Conservation (phyloP, 2,113 vertebrate species). For the Pituophis catenifer region DNA sequence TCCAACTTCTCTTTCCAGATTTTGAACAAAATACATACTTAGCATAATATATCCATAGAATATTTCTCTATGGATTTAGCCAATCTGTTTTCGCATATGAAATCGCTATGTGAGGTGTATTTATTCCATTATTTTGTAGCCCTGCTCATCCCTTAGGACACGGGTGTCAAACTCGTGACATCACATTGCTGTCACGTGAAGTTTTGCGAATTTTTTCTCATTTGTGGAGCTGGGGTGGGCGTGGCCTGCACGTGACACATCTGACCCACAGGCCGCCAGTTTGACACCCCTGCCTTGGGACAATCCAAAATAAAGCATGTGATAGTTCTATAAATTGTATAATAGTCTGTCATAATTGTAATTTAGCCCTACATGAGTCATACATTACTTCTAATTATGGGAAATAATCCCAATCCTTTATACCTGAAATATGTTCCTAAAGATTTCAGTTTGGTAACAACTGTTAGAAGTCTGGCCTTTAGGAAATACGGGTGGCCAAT, state of each 20-base stretch:
- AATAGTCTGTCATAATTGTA: background rate
- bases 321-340: no score
- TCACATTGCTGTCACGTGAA: no score
- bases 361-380: background rate
- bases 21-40: background rate
- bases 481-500: no score
- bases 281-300: no score
- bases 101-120: background rate
- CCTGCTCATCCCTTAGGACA: background rate
- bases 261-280: no score
- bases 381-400: constrained; percentile 1
- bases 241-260: no score
- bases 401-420: background rate
- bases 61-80: background rate
- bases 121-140: background rate
- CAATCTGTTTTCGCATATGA: background rate
- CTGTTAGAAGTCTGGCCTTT: no score
- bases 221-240: no score
- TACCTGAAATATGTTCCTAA: constrained; percentile 4
- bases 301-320: no score
- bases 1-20: background rate
- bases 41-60: background rate
- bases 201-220: no score
- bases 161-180: no score
- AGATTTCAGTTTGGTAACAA: no score